A percentile compares a stretch with the other conserved stretches of the same genome.
phyloP scores from a whole-genome alignment of 2,888 invertebrate genomes.

The Lomographa bimaculata region DNA sequence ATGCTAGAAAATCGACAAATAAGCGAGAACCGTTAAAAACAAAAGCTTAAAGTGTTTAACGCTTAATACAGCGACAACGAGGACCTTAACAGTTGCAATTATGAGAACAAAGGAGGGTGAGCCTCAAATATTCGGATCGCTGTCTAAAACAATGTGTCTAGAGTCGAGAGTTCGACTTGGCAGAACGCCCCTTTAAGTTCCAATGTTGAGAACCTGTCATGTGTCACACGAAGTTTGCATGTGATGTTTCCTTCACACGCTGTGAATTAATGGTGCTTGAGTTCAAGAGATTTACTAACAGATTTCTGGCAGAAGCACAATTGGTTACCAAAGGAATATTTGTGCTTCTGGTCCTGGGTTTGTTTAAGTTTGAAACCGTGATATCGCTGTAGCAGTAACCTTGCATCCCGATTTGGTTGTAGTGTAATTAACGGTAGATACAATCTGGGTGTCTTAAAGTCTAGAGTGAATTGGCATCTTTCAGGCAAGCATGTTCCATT shows the following conservation, averaged over 20 bases:
- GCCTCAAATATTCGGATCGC: slow-evolving; percentile 47
- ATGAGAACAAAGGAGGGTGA: slow-evolving; percentile 55
- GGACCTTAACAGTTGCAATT: slow-evolving; percentile 56
- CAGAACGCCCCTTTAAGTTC: slow-evolving; percentile 9
- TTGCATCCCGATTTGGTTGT: too few species aligned
- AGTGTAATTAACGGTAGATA: too few species aligned
- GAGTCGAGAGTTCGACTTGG: slow-evolving; percentile 20
- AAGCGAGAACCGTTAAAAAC: slow-evolving; percentile 44
- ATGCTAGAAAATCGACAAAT: slow-evolving; percentile 37
- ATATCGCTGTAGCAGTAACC: too few species aligned
- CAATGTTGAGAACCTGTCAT: slow-evolving; percentile 8
- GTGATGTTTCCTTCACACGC: slow-evolving; percentile 3
- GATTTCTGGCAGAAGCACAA: too few species aligned
- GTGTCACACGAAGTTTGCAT: slow-evolving; percentile 13
- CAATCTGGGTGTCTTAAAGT: too few species aligned
- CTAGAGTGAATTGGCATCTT: too few species aligned
- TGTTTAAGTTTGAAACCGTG: too few species aligned
- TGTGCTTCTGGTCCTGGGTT: too few species aligned
- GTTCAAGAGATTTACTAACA: too few species aligned
- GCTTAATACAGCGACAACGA: slow-evolving; percentile 43
- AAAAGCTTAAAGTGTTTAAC: slow-evolving; percentile 39
- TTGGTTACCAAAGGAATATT: too few species aligned
- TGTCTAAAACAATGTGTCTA: slow-evolving; percentile 29
- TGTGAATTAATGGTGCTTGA: too few species aligned
- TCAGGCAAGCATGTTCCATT: too few species aligned